These are phyloP conservation scores for Chiroxiphia lanceolata DNA, from an alignment of 2,797 vertebrate genomes.

Conservation along the genomic window DNA sequence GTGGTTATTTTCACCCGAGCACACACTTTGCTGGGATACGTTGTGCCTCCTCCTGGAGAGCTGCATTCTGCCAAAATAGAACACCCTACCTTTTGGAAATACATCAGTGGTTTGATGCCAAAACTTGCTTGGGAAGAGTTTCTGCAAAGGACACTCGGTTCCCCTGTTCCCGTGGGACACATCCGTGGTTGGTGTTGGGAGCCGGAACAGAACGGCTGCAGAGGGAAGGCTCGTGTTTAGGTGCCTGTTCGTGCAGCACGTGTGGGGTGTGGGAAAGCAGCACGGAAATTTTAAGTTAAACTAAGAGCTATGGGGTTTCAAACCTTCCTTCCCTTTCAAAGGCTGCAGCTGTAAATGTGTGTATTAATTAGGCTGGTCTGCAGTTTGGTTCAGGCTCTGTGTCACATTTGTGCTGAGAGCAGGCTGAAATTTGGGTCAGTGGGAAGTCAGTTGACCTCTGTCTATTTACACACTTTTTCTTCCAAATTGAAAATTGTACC, in stretches of 20 bases:
- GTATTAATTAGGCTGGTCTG: background rate
- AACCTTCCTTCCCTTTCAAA: background rate
- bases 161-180: background rate
- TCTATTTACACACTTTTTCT: fast-evolving
- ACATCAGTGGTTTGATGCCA: background rate
- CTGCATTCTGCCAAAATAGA: background rate
- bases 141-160: background rate
- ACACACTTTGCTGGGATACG: background rate
- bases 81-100: background rate
- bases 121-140: background rate
- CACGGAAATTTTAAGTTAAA: background rate
- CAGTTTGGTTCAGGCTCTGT: background rate
- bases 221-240: background rate
- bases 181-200: background rate
- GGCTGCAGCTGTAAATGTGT: background rate
- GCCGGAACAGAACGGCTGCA: background rate
- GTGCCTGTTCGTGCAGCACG: background rate
- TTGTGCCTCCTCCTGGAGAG: background rate
- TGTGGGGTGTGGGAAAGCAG: background rate
- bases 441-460: background rate
- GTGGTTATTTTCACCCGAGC: background rate
- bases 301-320: background rate
- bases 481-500: background rate
- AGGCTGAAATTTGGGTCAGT: background rate
- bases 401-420: fast-evolving